Conservation (phyloP, 2,888 invertebrate genomes). For the Leptinotarsa rubiginosa region DNA sequence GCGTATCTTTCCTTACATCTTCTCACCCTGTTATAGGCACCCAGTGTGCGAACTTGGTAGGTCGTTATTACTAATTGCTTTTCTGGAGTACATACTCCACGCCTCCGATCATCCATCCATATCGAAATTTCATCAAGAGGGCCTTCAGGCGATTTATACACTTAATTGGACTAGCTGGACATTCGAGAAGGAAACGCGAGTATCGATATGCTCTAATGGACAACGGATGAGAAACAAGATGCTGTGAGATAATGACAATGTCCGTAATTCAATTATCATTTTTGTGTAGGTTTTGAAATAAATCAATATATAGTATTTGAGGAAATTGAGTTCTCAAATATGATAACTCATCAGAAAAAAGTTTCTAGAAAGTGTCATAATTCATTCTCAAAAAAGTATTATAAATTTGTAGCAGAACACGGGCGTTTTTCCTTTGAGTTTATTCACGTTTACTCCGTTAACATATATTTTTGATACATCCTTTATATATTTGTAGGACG, state of each 20-base stretch:
- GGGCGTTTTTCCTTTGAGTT: no score
- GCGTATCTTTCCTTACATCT: neutral
- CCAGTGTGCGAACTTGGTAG: constrained; percentile 17
- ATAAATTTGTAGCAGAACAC: no score
- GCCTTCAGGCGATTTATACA: constrained; percentile 29
- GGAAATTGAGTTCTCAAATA: no score
- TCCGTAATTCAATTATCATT: no score
- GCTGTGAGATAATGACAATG: neutral
- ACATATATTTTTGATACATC: no score
- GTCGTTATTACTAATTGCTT: constrained; percentile 37
- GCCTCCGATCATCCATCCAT: constrained; percentile 23
- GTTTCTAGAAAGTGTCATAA: no score
- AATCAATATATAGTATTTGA: no score
- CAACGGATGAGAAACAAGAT: neutral
- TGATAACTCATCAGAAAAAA: no score
- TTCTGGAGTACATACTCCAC: constrained; percentile 27
- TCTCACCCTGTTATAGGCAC: neutral
- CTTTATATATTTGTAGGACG: no score
- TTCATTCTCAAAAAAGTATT: no score
- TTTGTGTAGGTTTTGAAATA: no score
- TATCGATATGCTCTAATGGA: constrained; percentile 7
- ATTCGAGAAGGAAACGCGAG: constrained; percentile 21
- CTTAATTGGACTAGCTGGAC: constrained; percentile 26
- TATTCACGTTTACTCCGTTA: no score
- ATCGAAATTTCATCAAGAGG: constrained; percentile 32